These are phyloP conservation scores for Phortica magna DNA, from an alignment of 2,888 invertebrate species.

Conservation along the genomic window DNA sequence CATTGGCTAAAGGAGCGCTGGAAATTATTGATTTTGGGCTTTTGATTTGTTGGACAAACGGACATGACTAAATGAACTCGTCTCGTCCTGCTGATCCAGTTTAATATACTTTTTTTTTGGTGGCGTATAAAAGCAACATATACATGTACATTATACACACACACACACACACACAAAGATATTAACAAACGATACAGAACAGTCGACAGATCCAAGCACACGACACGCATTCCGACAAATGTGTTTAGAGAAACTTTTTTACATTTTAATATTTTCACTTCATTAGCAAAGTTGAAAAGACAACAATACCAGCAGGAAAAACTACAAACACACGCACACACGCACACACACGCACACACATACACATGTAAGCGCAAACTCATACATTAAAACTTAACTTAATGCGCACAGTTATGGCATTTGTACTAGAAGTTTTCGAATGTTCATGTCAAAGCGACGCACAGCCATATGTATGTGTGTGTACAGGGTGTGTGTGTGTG, in stretches of 20 bases:
- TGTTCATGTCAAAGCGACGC: not conserved
- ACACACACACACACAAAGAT: not conserved
- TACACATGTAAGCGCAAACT: not conserved
- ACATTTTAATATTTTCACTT: conserved; percentile 30
- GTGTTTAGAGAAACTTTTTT: conserved; percentile 18
- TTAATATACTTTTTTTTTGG: too few relatives aligned
- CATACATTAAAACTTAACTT: not conserved
- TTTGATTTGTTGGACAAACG: too few relatives aligned
- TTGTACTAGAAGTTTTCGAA: not conserved
- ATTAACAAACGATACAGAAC: not conserved
- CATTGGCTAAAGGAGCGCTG: too few relatives aligned
- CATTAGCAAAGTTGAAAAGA: conserved; percentile 32
- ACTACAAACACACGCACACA: conserved; percentile 3
- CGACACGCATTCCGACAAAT: not conserved
- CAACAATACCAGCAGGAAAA: conserved; percentile 24
- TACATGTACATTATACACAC: not conserved
- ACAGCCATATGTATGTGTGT: not conserved
- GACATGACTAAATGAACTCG: too few relatives aligned
- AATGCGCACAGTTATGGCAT: not conserved
- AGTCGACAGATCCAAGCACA: not conserved
- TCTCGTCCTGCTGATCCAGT: too few relatives aligned
- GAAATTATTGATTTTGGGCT: too few relatives aligned
- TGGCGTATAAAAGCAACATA: not conserved
- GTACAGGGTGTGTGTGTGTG: too few relatives aligned
- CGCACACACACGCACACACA: not conserved